Evolutionary conservation across 2,888 invertebrate species (phyloP).

Genomic region (Anodontia alba): DNA sequence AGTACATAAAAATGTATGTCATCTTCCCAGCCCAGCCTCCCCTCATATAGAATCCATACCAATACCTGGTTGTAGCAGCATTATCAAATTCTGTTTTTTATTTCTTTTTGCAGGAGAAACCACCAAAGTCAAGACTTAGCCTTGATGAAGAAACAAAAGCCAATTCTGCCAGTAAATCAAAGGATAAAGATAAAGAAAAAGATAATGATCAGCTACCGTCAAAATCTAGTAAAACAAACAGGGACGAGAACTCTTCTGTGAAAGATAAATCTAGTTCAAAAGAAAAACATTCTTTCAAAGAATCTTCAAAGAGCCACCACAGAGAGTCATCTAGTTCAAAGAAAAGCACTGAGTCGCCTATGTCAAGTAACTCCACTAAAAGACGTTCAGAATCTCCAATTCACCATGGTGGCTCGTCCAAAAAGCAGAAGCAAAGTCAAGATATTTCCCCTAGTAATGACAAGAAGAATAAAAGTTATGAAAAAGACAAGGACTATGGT

Average conservation of each 20-base stretch:
- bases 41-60: too few relatives aligned
- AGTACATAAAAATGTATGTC: too few relatives aligned
- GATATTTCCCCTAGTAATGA: not conserved
- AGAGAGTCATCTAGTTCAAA: slow-evolving; percentile 35
- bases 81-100: too few relatives aligned
- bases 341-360: slow-evolving; percentile 42
- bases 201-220: not conserved
- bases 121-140: slow-evolving; percentile 41
- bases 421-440: slow-evolving; percentile 44
- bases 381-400: slow-evolving; percentile 61
- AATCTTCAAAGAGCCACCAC: slow-evolving; percentile 21
- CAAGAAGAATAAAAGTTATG: slow-evolving; percentile 27
- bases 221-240: not conserved
- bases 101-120: slow-evolving; percentile 42
- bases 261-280: slow-evolving; percentile 36
- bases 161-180: not conserved
- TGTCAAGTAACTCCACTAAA: slow-evolving; percentile 40
- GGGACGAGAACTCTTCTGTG: slow-evolving; percentile 22
- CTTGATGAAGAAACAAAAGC: slow-evolving; percentile 42
- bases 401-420: slow-evolving; percentile 45
- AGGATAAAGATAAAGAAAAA: not conserved
- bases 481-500: slow-evolving; percentile 23
- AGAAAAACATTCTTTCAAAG: slow-evolving; percentile 45
- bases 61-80: too few relatives aligned
- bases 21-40: too few relatives aligned